Base-by-base conservation (phyloP, 2,113 vertebrate species). In the Synodontis membranacea region DNA sequence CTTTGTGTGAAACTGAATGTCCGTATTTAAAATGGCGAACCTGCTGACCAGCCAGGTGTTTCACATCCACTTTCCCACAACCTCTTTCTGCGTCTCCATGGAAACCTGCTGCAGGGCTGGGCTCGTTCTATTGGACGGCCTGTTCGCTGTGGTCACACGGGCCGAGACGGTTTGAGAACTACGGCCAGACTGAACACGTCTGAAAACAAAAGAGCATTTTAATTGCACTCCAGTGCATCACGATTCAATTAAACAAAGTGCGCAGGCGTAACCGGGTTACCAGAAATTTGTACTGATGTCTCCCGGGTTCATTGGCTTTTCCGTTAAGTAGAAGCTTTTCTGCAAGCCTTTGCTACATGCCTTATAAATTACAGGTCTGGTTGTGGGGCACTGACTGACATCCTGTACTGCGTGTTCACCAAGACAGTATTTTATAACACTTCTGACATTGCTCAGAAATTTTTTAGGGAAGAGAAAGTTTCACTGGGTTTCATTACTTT, bases 1-100 rank as follows among this genome's bases (percentile, higher is more conserved):
- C 80, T 81, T 58, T 86, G 83, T 84, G 86, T 68, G 86, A 88
- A 88, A 88, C 86, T 44, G 44, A 79, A 75, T 23, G 70, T 89
- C 86, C 48, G 46, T 82, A 48, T 84, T 80, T 64, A 74, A 84
- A 58, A 83, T 83, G 72, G 46, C 78, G 75, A 83, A 81, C 81
- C 86, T 86, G 80, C 70, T 80, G 86, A 84, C 85, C 85, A 66
- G 85, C 86, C 84, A 86, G 88, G 84, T 88, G 86, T 89, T 88
- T 89, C 89, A 89, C 66, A 88, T 89, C 88, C 84, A 86, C 84
- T 81, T 89, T 88, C 89, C 84, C 89, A 89, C 84, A 89, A 88
- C 89, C 89, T 88, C 89, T 89, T 89, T 89, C 74, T 89, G 83
- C 4, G 9, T 85, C 70, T 70, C 83, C 83, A 62, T 21, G 60